A percentile compares a stretch with the other conserved stretches of the same genome.
phyloP scores from a whole-genome alignment of 1,140 invertebrate species.

The Leptinotarsa defecta region DNA sequence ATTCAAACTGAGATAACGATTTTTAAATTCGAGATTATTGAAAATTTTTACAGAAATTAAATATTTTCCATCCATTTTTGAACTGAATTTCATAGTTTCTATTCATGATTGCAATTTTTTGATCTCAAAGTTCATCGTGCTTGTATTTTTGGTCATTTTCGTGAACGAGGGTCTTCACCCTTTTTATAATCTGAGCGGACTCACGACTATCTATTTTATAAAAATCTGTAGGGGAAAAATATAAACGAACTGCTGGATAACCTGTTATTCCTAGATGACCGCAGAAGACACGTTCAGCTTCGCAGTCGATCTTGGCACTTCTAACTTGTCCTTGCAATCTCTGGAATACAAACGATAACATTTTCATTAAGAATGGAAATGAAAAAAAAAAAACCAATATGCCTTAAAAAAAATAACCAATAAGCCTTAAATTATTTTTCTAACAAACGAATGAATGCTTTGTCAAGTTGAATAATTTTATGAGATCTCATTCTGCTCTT shows the following conservation, averaged over 20 bases:
- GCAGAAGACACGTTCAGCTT: slow-evolving; percentile 75
- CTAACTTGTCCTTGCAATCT: slow-evolving; percentile 70
- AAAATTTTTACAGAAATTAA: too few species aligned
- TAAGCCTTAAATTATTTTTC: too few species aligned
- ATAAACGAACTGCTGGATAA: slow-evolving; percentile 69
- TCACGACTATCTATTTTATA: slow-evolving; percentile 44
- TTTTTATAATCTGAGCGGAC: slow-evolving; percentile 42
- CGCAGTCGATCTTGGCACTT: slow-evolving; percentile 82
- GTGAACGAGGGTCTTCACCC: slow-evolving; percentile 43
- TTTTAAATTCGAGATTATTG: too few species aligned
- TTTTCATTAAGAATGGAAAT: neutral
- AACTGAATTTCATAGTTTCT: too few species aligned
- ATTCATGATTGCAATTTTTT: too few species aligned
- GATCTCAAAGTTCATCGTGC: slow-evolving; percentile 49
- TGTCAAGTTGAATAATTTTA: too few species aligned
- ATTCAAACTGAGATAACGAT: too few species aligned
- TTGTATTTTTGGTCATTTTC: slow-evolving; percentile 26
- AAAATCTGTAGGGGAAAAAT: slow-evolving; percentile 43
- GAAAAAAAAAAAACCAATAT: too few species aligned
- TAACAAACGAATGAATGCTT: too few species aligned
- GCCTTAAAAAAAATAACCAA: too few species aligned
- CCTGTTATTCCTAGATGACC: slow-evolving; percentile 66
- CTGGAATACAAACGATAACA: slow-evolving; percentile 40
- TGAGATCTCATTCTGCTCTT: too few species aligned
- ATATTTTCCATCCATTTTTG: too few species aligned